Percentiles rank a stretch among this genome's conserved stretches.
phyloP scores from a whole-genome alignment of 2,888 invertebrate genomes.

The Palloptera scutellata region DNA sequence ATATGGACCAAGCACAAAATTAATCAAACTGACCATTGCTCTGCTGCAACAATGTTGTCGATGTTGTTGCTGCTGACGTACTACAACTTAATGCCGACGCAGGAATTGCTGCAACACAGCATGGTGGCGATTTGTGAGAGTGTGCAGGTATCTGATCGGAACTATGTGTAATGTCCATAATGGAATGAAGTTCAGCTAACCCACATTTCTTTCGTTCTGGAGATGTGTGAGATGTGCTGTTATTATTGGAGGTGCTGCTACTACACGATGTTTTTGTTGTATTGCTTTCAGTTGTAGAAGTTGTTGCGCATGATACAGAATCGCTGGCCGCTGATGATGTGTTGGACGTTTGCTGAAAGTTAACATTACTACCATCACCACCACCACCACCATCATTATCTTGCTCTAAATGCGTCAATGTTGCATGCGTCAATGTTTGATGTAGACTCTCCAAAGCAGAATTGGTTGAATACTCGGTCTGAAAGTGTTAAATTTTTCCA shows the following conservation, averaged over 20 bases:
- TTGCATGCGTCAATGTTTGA: conserved; percentile 37
- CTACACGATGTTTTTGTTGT: conserved; percentile 40
- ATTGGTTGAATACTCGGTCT: conserved; percentile 6
- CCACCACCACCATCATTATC: conserved; percentile 26
- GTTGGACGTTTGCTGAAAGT: background rate
- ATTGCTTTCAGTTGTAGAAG: conserved; percentile 41
- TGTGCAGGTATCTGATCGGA: background rate
- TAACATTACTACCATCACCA: background rate
- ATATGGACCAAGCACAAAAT: conserved; percentile 6
- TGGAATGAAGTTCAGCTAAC: no score
- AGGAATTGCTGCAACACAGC: background rate
- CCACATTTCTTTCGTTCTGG: background rate
- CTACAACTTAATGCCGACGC: conserved; percentile 1
- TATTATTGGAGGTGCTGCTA: conserved; percentile 22
- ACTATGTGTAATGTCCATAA: background rate
- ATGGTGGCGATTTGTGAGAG: background rate
- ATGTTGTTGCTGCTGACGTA: conserved; percentile 11
- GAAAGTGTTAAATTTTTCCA: background rate
- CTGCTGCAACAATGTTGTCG: conserved; percentile 36
- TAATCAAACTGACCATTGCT: conserved; percentile 26
- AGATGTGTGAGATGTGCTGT: conserved; percentile 1
- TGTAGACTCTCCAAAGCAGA: conserved; percentile 7
- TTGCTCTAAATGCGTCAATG: conserved; percentile 48
- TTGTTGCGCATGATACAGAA: conserved; percentile 50
- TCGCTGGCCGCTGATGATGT: conserved; percentile 43